Percentiles rank a stretch among this genome's conserved stretches.
Conservation (phyloP, 1,140 invertebrate genomes). For the Eciton burchellii region DNA sequence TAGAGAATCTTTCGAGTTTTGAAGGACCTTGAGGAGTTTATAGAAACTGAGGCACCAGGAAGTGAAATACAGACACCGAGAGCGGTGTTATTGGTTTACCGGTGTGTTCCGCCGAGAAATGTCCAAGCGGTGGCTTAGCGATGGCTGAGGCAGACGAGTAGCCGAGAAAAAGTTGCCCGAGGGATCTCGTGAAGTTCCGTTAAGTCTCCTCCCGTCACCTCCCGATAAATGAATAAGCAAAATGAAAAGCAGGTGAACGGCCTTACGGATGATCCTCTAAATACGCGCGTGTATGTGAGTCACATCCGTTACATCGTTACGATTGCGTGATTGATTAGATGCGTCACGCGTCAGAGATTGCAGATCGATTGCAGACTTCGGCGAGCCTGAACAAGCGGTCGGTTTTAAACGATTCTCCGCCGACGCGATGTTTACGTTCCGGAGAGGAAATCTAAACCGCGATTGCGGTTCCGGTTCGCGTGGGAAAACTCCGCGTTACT, state of each 20-base stretch:
- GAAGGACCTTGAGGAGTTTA: conserved; percentile 30
- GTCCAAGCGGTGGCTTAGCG: conserved; percentile 10
- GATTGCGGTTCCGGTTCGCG: neutral
- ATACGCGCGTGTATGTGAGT: neutral
- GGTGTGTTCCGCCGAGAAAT: conserved; percentile 6
- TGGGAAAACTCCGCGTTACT: neutral
- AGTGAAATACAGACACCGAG: conserved; percentile 11
- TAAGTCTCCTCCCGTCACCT: neutral
- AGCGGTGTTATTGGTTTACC: conserved; percentile 15
- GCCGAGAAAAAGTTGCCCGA: neutral
- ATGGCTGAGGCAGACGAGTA: neutral
- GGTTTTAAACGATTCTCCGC: too few relatives aligned
- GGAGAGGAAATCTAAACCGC: too few relatives aligned
- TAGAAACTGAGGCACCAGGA: conserved; percentile 23
- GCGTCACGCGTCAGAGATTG: too few relatives aligned
- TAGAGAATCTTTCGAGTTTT: conserved; percentile 35
- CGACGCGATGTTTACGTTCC: neutral
- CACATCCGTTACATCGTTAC: neutral
- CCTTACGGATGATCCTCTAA: neutral
- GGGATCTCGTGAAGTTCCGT: neutral
- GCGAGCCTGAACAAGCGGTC: too few relatives aligned
- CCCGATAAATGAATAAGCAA: neutral
- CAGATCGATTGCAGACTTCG: too few relatives aligned
- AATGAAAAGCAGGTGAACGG: too few relatives aligned
- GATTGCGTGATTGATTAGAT: too few relatives aligned